Percentiles rank a stretch among this genome's conserved stretches.
Conservation (phyloP, 2,797 vertebrate species). For the Acanthis flammea region DNA sequence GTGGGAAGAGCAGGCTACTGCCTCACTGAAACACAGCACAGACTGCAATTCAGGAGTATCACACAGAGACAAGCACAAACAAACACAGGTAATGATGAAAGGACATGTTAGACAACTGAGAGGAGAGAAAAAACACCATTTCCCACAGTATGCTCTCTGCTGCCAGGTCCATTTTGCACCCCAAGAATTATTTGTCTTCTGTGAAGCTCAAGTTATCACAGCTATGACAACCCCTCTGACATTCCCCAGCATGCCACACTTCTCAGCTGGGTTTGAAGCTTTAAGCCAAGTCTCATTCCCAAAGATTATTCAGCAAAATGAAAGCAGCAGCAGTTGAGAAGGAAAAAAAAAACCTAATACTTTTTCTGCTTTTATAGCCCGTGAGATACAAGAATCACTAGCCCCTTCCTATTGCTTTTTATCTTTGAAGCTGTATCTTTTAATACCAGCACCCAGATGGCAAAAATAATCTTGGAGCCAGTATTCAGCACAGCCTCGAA, state of each 20-base stretch:
- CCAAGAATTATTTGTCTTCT: neutral
- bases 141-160: neutral
- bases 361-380: constrained; percentile 14
- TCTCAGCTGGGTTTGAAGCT: constrained; percentile 34
- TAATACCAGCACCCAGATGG: constrained; percentile 46
- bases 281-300: neutral
- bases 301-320: constrained; percentile 51
- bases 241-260: neutral
- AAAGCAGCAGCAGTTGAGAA: constrained; percentile 18
- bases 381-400: neutral
- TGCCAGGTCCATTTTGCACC: neutral
- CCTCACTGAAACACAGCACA: neutral
- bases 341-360: neutral
- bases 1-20: neutral
- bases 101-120: neutral
- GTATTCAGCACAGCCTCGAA: constrained; percentile 22
- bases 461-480: constrained; percentile 52
- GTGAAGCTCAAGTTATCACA: neutral
- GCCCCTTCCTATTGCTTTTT: constrained; percentile 36
- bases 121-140: neutral
- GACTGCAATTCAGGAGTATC: neutral
- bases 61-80: neutral
- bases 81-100: neutral
- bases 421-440: constrained; percentile 45
- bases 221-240: neutral